These are phyloP conservation scores for Pollenia amentaria DNA, from an alignment of 2,888 invertebrate species.

Conservation along the genomic window DNA sequence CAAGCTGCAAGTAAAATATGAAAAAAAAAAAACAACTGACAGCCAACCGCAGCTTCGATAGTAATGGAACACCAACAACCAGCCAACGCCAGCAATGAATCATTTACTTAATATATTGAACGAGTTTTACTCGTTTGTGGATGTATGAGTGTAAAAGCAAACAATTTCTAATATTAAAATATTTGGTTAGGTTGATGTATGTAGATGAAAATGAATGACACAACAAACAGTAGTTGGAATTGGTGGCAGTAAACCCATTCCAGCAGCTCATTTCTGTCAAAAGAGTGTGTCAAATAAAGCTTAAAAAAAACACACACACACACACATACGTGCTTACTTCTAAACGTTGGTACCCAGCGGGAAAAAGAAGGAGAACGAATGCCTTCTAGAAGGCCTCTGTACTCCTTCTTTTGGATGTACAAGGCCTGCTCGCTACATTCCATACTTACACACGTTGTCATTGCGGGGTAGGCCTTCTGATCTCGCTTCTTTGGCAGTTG, in stretches of 20 bases:
- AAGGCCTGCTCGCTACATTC: too few species aligned
- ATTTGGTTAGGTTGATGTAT: background rate
- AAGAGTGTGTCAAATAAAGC: conserved; percentile 60
- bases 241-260: background rate
- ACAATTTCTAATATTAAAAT: conserved; percentile 43
- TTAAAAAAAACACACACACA: conserved; percentile 7
- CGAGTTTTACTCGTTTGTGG: background rate
- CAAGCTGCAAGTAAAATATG: conserved; percentile 39
- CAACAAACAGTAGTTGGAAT: background rate
- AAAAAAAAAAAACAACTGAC: background rate
- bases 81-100: conserved; percentile 24
- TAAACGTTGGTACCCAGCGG: background rate
- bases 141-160: conserved; percentile 11
- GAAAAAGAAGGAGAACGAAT: too few species aligned
- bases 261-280: conserved; percentile 54
- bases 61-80: conserved; percentile 34
- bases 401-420: too few species aligned
- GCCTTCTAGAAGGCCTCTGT: too few species aligned
- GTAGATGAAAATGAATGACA: conserved; percentile 14
- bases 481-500: too few species aligned
- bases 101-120: conserved; percentile 25
- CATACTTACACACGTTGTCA: too few species aligned
- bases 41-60: conserved; percentile 35
- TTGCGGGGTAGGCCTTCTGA: too few species aligned
- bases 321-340: background rate